Conservation (phyloP, 2,797 vertebrate species). For the Microctenopoma lineatum region DNA sequence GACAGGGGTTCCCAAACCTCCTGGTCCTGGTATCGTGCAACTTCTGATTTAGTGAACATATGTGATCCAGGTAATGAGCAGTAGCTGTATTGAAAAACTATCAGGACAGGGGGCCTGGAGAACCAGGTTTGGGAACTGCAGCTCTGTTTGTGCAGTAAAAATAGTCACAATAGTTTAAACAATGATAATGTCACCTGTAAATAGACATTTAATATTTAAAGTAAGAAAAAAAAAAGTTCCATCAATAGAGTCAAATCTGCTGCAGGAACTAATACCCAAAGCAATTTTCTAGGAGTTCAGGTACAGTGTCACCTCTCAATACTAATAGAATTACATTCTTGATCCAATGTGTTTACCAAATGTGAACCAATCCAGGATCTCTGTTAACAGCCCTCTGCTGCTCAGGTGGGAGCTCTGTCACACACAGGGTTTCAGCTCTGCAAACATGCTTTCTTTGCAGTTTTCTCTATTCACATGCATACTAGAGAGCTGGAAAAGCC, state of each 20-base stretch:
- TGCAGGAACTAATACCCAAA: neutral
- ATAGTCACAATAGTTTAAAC: no score
- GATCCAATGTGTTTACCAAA: conserved; percentile 1
- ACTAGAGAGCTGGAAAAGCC: conserved; percentile 51
- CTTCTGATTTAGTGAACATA: no score
- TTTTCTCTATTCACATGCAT: conserved; percentile 39
- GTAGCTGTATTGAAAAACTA: no score
- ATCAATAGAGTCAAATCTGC: neutral
- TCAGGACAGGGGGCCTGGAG: no score
- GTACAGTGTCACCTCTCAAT: conserved; percentile 8
- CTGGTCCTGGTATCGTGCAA: no score
- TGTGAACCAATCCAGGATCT: conserved; percentile 2
- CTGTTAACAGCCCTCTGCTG: conserved; percentile 9
- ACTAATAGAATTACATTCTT: neutral
- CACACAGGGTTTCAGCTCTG: conserved; percentile 37
- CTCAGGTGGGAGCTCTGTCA: conserved; percentile 36
- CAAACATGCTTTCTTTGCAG: conserved; percentile 55
- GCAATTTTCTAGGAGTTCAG: neutral
- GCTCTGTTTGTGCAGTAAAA: no score
- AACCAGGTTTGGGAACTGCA: no score
- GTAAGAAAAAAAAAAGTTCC: no score
- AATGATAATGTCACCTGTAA: no score
- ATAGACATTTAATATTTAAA: no score
- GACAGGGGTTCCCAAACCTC: no score
- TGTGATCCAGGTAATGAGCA: no score